Conservation (phyloP, 2,888 invertebrate genomes). For the Aporophyla nigra region DNA sequence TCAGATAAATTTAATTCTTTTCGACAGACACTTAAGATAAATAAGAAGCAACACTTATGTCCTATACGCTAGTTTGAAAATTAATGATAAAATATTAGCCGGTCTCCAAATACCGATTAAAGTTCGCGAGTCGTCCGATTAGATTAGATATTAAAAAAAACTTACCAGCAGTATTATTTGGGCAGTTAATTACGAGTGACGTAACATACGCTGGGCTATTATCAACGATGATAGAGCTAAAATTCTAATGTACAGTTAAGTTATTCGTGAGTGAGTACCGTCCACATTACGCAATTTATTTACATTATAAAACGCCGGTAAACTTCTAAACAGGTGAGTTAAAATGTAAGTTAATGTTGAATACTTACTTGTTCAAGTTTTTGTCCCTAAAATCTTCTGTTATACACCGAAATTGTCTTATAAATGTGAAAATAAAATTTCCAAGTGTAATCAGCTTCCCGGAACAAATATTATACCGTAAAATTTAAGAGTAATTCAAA, state of each 20-base stretch:
- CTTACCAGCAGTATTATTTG: slow-evolving; percentile 55
- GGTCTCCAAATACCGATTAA: slow-evolving; percentile 50
- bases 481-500: slow-evolving; percentile 4
- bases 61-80: slow-evolving; percentile 15
- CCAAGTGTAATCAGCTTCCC: slow-evolving; percentile 54
- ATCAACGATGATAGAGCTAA: slow-evolving; percentile 59
- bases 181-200: slow-evolving; percentile 59
- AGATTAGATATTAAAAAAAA: slow-evolving; percentile 56
- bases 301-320: slow-evolving; percentile 64
- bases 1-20: slow-evolving; percentile 32
- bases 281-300: slow-evolving; percentile 68
- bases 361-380: slow-evolving; percentile 61
- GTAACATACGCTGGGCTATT: slow-evolving; percentile 49
- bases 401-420: slow-evolving; percentile 57
- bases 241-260: slow-evolving; percentile 45
- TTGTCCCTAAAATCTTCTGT: slow-evolving; percentile 43
- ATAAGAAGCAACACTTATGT: slow-evolving; percentile 21
- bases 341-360: slow-evolving; percentile 8
- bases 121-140: slow-evolving; percentile 44
- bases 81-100: slow-evolving; percentile 42
- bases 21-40: slow-evolving; percentile 40
- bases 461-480: slow-evolving; percentile 36
- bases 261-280: slow-evolving; percentile 47
- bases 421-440: slow-evolving; percentile 61
- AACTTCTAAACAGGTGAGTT: slow-evolving; percentile 45